These are phyloP conservation scores for Meles meles DNA, from an alignment of 2,113 vertebrate genomes.

Conservation along the genomic window DNA sequence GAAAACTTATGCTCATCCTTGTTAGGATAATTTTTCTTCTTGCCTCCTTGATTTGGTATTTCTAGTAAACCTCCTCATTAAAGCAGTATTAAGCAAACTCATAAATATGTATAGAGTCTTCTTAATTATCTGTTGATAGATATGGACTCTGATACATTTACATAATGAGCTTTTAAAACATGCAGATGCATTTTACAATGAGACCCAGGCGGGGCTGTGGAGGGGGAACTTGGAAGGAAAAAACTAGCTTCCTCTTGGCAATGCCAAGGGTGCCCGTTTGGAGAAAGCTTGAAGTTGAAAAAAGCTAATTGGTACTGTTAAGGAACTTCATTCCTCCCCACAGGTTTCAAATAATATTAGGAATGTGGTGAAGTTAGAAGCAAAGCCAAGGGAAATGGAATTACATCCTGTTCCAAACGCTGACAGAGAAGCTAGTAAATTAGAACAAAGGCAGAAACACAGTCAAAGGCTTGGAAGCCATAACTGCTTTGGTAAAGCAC, in stretches of 20 bases:
- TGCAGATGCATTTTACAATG: constrained; percentile 64
- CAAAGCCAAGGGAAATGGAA: background rate
- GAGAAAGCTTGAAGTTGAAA: background rate
- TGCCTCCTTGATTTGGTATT: constrained; percentile 68
- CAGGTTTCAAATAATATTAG: constrained; percentile 35
- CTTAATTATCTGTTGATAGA: constrained; percentile 78
- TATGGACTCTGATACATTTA: constrained; percentile 69
- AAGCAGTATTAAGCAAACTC: constrained; percentile 66
- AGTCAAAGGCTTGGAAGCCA: background rate
- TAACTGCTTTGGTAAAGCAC: background rate
- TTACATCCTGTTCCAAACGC: background rate
- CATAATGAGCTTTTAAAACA: constrained; percentile 75
- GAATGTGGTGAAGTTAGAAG: background rate
- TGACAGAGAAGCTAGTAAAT: background rate
- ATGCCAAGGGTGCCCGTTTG: background rate
- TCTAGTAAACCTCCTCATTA: constrained; percentile 74
- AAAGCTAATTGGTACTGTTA: background rate
- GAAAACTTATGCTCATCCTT: background rate
- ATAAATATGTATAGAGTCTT: constrained; percentile 74
- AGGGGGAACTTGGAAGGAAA: constrained; percentile 42
- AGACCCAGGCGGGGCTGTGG: constrained; percentile 41
- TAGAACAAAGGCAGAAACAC: background rate
- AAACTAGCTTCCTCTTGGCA: constrained; percentile 41
- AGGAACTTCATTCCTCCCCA: background rate
- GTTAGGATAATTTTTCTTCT: constrained; percentile 42